Evolutionary conservation across 30 jellyfish, hydroid and myxozoan species (phyloP).

Genomic region (Sanderia malayensis): DNA sequence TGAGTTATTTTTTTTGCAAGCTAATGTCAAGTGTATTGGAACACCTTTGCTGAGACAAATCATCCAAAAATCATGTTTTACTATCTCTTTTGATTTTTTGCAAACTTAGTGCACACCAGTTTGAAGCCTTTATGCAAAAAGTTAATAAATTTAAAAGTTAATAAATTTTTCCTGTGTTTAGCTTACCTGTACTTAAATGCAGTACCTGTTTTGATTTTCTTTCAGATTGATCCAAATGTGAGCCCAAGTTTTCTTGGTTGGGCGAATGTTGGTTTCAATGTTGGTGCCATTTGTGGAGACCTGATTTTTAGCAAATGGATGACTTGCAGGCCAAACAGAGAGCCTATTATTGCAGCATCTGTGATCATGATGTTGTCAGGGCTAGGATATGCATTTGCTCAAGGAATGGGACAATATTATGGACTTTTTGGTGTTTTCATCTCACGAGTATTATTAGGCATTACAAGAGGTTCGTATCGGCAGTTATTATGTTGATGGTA

Average conservation of each 20-base stretch:
- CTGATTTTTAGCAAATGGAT: conserved; percentile 47
- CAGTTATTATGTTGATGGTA: too few relatives aligned
- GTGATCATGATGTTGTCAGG: conserved; percentile 32
- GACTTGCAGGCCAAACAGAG: conserved; percentile 33
- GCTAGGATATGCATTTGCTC: conserved; percentile 50
- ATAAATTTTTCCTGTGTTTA: too few relatives aligned
- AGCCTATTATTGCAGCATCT: conserved; percentile 44
- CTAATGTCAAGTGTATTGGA: too few relatives aligned
- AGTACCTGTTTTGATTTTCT: not conserved
- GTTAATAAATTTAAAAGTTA: too few relatives aligned
- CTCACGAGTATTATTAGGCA: conserved; percentile 18
- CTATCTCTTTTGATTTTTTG: too few relatives aligned
- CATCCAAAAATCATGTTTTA: too few relatives aligned
- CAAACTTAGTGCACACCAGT: too few relatives aligned
- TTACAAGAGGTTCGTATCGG: conserved; percentile 8
- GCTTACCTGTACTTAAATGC: too few relatives aligned
- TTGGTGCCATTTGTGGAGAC: conserved; percentile 38
- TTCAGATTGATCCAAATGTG: conserved; percentile 28
- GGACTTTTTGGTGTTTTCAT: conserved; percentile 13
- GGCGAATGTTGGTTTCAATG: conserved; percentile 55
- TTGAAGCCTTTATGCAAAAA: too few relatives aligned
- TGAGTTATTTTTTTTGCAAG: not conserved
- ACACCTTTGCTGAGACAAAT: too few relatives aligned
- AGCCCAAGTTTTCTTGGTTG: conserved; percentile 61
- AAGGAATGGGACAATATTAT: conserved; percentile 40